phyloP scores from a whole-genome alignment of 2,888 invertebrate genomes.

The Camptogramma bilineatum region DNA sequence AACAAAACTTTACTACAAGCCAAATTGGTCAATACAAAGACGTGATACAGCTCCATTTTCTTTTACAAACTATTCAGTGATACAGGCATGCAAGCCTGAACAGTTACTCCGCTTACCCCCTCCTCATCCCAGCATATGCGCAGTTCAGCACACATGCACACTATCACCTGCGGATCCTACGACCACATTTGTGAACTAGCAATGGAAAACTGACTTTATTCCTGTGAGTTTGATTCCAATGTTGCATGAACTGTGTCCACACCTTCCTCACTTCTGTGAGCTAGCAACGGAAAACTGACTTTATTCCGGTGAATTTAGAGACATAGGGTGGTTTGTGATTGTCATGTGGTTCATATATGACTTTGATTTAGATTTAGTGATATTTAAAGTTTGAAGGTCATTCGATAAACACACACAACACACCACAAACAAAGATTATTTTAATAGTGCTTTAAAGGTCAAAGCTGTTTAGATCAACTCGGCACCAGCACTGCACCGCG shows the following conservation, averaged over 20 bases:
- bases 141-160: constrained; percentile 65
- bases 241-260: background rate
- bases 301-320: background rate
- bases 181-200: constrained; percentile 44
- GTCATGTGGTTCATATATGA: no score
- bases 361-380: no score
- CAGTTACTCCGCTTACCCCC: constrained; percentile 74
- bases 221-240: background rate
- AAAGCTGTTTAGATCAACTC: no score
- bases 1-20: background rate
- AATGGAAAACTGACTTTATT: constrained; percentile 14
- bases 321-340: background rate
- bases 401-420: no score
- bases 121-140: constrained; percentile 70
- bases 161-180: constrained; percentile 63
- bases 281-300: background rate
- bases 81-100: constrained; percentile 64
- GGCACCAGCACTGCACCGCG: no score
- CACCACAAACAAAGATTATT: no score
- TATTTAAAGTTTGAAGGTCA: no score
- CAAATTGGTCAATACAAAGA: background rate
- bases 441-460: no score
- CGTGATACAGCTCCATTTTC: constrained; percentile 4
- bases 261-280: background rate
- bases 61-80: background rate